Conservation (phyloP, 2,113 vertebrate genomes). For the Phainopepla nitens region DNA sequence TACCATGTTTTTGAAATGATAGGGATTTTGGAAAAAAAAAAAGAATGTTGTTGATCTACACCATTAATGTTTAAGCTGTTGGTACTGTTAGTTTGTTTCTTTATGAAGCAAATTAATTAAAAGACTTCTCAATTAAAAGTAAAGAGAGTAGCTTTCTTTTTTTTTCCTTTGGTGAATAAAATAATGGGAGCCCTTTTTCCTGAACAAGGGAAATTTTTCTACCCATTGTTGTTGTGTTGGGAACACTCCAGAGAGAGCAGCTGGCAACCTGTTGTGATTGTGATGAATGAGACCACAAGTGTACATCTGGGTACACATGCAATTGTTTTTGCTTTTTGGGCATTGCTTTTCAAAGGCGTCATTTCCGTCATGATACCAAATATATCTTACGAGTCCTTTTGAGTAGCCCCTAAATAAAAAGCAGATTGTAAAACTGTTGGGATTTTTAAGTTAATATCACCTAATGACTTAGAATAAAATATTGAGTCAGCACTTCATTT, state of each 20-base stretch:
- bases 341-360: not conserved
- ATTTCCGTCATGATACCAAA: not conserved
- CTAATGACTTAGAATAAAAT: not conserved
- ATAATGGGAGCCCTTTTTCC: not conserved
- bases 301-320: not conserved
- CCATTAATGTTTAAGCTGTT: not conserved
- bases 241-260: not conserved
- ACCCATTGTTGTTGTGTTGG: not conserved
- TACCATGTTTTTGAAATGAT: not conserved
- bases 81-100: not conserved
- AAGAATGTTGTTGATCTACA: not conserved
- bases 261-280: not conserved
- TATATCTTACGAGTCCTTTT: not conserved
- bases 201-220: not conserved
- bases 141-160: not conserved
- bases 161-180: not conserved
- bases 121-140: not conserved
- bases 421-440: not conserved
- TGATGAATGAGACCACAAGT: not conserved
- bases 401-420: constrained; percentile 35
- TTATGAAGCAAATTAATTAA: not conserved
- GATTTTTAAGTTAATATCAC: not conserved
- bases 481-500: not conserved
- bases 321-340: not conserved
- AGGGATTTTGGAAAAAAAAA: not conserved